These are phyloP conservation scores for Drosophila siamana DNA, from an alignment of 2,888 invertebrate species.

Conservation along the genomic window DNA sequence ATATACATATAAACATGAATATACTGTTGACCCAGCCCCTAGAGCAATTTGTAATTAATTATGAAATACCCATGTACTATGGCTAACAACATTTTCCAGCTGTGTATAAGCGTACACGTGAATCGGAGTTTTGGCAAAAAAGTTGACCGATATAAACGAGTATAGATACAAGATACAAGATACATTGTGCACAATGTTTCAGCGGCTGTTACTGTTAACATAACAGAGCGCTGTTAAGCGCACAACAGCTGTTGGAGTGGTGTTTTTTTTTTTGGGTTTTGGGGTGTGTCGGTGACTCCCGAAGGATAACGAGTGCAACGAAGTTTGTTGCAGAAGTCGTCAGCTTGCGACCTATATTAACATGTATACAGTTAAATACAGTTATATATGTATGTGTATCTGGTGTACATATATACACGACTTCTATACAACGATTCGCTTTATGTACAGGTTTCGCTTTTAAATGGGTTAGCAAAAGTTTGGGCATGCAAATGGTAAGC, in stretches of 20 bases:
- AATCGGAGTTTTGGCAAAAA: slow-evolving; percentile 21
- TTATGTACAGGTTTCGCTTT: slow-evolving; percentile 9
- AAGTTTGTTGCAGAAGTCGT: slow-evolving; percentile 48
- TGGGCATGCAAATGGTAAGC: slow-evolving; percentile 43
- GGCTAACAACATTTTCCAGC: slow-evolving; percentile 10
- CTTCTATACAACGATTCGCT: not conserved
- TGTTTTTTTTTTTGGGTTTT: not conserved
- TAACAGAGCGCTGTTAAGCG: slow-evolving; percentile 42
- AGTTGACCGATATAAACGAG: slow-evolving; percentile 48
- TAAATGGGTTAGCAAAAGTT: slow-evolving; percentile 39
- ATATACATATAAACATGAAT: not conserved
- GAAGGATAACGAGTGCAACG: slow-evolving; percentile 73
- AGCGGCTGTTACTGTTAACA: slow-evolving; percentile 22
- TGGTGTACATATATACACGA: slow-evolving; percentile 7
- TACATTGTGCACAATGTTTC: slow-evolving; percentile 18
- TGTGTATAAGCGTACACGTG: slow-evolving; percentile 18
- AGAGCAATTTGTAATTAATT: slow-evolving; percentile 51
- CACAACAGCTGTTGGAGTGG: slow-evolving; percentile 43
- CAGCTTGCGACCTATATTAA: slow-evolving; percentile 70
- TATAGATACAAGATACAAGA: slow-evolving; percentile 44
- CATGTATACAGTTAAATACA: slow-evolving; percentile 11
- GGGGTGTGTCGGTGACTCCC: slow-evolving; percentile 47
- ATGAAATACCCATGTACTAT: slow-evolving; percentile 19
- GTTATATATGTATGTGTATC: not conserved
- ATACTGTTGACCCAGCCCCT: slow-evolving; percentile 53